Evolutionary conservation across 2,113 vertebrate genomes (phyloP), one percentile per base, ranked within the genome.

Genomic region (Agapornis roseicollis): DNA sequence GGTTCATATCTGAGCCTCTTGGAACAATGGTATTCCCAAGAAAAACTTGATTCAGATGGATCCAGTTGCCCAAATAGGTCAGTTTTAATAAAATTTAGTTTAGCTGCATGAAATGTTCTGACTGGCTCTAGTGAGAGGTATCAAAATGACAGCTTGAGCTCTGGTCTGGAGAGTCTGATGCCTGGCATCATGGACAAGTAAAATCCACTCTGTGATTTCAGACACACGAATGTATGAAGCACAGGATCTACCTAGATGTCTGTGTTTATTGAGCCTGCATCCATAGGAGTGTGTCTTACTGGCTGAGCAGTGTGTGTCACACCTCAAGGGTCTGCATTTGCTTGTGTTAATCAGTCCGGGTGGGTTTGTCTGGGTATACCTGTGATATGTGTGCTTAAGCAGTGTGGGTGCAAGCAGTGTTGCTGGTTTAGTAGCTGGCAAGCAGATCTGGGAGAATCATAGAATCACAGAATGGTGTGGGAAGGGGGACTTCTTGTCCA

Each of bases 281-380:
- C 49, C n/a, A 9, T 24, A 49, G 49, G 33, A 61, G 27, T 4
- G 15, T 65, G 27, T 53, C 60, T 24, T 29, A 37, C 53, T 89
- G 77, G 44, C 74, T 58, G 76, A 50, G 41, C 41, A 70, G 55
- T 1, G 3, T 5, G 6, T 39, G 47, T 41, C 41, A 28, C 2
- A 5, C 58, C 42, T 90, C 41, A 14, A 41, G 49, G 25, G 7
- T 41, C 63, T 65, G 17, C 14, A 5, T 27, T 31, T 41, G 2
- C 13, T 17, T 41, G 69, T 23, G 29, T 47, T 69, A 31, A 27
- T 47, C 44, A 6, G 29, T 13, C 8, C 0, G 0, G 8, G 28
- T 39, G 44, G 18, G 5, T 74, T 60, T 89, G 72, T 18, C 79
- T 42, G 35, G 6, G 29, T 14, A 16, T 64, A 29, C 29, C 46